These are phyloP conservation scores for Pseudorhombus dupliciocellatus DNA, from an alignment of 2,113 vertebrate genomes.

Conservation along the genomic window DNA sequence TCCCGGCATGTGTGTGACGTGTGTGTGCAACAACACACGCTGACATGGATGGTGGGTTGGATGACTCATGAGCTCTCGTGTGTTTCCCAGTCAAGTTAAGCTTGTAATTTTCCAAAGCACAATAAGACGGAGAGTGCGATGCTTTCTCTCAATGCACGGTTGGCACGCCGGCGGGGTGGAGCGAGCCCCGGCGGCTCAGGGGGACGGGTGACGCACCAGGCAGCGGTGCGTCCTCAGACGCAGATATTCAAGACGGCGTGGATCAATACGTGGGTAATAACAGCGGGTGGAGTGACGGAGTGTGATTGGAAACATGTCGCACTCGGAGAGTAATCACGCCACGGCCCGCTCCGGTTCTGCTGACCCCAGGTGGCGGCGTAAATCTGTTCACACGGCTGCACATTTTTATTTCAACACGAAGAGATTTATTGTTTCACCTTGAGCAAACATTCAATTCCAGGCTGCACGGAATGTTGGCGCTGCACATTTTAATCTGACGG, in stretches of 20 bases:
- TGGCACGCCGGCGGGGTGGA: conserved; percentile 27
- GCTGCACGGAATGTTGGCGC: background rate
- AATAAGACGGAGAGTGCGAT: conserved; percentile 15
- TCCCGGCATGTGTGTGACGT: background rate
- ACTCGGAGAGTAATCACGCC: no score
- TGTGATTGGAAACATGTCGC: background rate
- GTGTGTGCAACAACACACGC: background rate
- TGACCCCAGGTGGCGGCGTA: background rate
- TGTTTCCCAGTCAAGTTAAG: conserved; percentile 51
- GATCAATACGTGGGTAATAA: conserved; percentile 6
- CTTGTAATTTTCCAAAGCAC: conserved; percentile 48
- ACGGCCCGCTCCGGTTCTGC: background rate
- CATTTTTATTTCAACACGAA: background rate
- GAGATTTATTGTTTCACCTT: background rate
- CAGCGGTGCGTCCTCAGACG: background rate
- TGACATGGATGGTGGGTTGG: background rate
- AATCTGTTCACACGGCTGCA: background rate
- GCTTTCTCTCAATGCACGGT: conserved; percentile 31
- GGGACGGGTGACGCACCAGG: conserved; percentile 18
- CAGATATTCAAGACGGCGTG: background rate
- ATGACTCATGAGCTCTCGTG: conserved; percentile 43
- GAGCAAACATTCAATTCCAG: background rate
- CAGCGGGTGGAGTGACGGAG: conserved; percentile 1
- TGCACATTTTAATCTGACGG: background rate
- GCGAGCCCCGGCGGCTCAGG: conserved; percentile 36